phyloP scores from a whole-genome alignment of 2,113 vertebrate genomes.

The Castor canadensis region DNA sequence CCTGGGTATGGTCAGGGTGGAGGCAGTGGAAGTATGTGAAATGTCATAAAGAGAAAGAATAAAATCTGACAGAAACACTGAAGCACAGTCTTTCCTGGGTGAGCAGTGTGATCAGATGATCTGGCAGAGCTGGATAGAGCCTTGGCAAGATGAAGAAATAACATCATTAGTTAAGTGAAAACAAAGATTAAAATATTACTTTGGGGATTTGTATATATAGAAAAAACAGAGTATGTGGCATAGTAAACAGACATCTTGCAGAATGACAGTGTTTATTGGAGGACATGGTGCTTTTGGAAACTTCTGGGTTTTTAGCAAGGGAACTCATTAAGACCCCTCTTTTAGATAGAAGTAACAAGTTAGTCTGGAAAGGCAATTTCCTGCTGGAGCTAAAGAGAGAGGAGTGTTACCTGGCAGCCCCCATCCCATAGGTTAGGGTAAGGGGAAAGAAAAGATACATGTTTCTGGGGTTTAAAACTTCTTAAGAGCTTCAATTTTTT shows the following conservation, averaged over 20 bases:
- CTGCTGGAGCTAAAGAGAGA: conserved; percentile 32
- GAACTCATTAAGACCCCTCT: conserved; percentile 22
- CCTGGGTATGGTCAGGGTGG: background rate
- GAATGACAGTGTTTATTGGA: conserved; percentile 28
- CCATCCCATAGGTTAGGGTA: background rate
- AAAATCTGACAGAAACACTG: conserved; percentile 25
- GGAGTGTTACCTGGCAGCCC: background rate
- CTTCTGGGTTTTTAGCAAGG: conserved; percentile 56
- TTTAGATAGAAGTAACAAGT: conserved; percentile 24
- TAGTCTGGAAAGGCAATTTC: conserved; percentile 38
- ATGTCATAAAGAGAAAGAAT: conserved; percentile 41
- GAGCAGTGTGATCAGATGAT: background rate
- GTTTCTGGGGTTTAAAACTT: too few relatives aligned
- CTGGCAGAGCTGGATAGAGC: conserved; percentile 29
- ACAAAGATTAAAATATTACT: conserved; percentile 60
- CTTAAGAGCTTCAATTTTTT: background rate
- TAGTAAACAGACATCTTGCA: conserved; percentile 20
- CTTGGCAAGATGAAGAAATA: conserved; percentile 65
- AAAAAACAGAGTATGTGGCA: background rate
- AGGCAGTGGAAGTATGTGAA: conserved; percentile 25
- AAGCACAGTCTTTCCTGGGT: conserved; percentile 13
- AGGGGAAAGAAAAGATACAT: background rate
- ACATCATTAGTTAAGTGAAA: conserved; percentile 56
- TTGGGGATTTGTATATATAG: conserved; percentile 20
- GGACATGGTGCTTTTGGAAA: conserved; percentile 29